Evolutionary conservation across 2,797 vertebrate genomes (phyloP).

Genomic region (Pelodytes ibericus): DNA sequence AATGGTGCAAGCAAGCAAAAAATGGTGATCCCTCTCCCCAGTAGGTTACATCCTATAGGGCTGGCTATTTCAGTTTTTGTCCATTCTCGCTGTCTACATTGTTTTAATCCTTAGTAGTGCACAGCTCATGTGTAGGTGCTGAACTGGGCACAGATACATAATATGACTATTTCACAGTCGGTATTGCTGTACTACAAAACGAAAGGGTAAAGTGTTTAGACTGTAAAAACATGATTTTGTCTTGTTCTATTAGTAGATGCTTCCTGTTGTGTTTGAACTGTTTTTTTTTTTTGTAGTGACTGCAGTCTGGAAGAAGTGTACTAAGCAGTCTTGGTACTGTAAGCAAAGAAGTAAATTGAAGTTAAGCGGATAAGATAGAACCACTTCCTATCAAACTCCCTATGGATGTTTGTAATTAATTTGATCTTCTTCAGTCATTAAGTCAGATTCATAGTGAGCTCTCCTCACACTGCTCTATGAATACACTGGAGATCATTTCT

Average conservation of each 20-base stretch:
- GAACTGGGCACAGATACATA: too few relatives aligned
- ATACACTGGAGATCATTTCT: conserved; percentile 79
- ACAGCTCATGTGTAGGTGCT: too few relatives aligned
- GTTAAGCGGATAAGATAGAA: conserved; percentile 66
- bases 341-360: conserved; percentile 69
- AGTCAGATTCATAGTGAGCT: conserved; percentile 72
- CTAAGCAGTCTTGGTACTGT: not conserved
- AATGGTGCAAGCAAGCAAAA: too few relatives aligned
- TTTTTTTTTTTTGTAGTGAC: not conserved
- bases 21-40: too few relatives aligned
- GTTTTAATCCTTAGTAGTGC: too few relatives aligned
- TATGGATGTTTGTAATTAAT: conserved; percentile 79
- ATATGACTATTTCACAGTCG: too few relatives aligned
- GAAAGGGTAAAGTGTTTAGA: too few relatives aligned
- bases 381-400: conserved; percentile 70
- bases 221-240: not conserved
- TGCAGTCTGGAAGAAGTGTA: not conserved
- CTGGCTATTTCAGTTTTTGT: too few relatives aligned
- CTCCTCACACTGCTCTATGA: conserved; percentile 73
- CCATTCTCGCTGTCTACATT: too few relatives aligned
- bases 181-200: too few relatives aligned
- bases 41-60: too few relatives aligned
- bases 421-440: conserved; percentile 82
- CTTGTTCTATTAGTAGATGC: not conserved
- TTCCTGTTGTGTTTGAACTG: not conserved